Evolutionary conservation across 30 jellyfish, hydroid and myxozoan species (phyloP), one percentile per base, ranked within the genome.

Genomic region (Sanderia malayensis): DNA sequence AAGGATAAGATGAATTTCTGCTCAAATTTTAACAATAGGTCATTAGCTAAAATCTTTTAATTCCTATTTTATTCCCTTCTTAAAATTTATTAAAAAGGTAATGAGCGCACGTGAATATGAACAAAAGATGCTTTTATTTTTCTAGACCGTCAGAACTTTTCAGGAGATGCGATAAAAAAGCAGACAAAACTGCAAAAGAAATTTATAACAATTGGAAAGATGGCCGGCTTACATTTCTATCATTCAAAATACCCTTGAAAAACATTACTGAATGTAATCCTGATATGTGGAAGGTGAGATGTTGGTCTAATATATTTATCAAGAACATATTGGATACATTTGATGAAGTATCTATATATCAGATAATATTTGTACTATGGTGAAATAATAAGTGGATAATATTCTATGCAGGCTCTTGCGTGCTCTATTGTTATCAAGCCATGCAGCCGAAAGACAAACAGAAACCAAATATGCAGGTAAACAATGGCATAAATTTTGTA

Each of bases 381-480:
- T n/a, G n/a, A n/a, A n/a, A n/a, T n/a, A n/a, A n/a, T n/a, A n/a
- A n/a, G n/a, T n/a, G n/a, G n/a, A n/a, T n/a, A n/a, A n/a, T n/a
- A n/a, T n/a, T n/a, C n/a, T 31, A 47, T 61, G 27, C 21, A 86
- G 96, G 96, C 96, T 24, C 28, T 87, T 62, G 96, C 96, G 4
- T 87, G 96, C 68, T 64, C 84, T 15, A 49, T 87, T 71, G 94
- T 88, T 2, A 78, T 81, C 47, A 87, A 77, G 61, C 96, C 96
- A n/a, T 87, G 96, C 79, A 76, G 89, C 22, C 47, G 89, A 31
- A 78, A 47, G 24, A 32, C 89, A 31, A 78, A 78, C 28, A 53
- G 89, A 41, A 78, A 78, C 44, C 89, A 78, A 47, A 63, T 78
- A 23, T 78, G 89, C 82, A 78, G 89, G 89, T 78, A 33, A 21